Conservation (phyloP, 1,140 invertebrate species). For the Oreohelix idahoensis region DNA sequence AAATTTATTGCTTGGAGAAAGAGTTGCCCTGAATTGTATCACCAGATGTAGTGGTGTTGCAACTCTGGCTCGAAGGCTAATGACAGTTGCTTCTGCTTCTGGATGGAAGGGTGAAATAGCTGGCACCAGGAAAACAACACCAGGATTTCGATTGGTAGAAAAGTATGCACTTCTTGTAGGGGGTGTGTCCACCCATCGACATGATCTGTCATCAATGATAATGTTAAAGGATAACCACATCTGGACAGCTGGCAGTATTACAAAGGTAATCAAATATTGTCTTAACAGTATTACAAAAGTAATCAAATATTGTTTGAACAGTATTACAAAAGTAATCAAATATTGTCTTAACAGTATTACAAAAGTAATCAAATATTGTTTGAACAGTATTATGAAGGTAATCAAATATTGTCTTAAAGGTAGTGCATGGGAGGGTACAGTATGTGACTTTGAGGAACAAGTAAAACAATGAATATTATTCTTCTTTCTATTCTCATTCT, state of each 20-base stretch:
- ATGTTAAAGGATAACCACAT: conserved; percentile 77
- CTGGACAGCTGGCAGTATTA: conserved; percentile 71
- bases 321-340: no score
- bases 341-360: no score
- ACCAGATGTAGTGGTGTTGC: conserved; percentile 74
- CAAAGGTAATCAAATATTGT: conserved; percentile 70
- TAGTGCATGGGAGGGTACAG: no score
- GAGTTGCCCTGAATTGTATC: conserved; percentile 73
- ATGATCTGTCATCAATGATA: conserved; percentile 74
- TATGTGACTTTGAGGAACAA: no score
- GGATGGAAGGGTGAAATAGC: conserved; percentile 72
- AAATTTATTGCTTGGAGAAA: conserved; percentile 73
- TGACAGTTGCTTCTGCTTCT: conserved; percentile 47
- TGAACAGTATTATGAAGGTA: no score
- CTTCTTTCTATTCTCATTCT: no score
- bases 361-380: no score
- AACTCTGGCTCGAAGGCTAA: conserved; percentile 63
- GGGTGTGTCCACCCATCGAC: conserved; percentile 73
- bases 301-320: no score
- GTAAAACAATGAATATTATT: no score
- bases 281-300: no score
- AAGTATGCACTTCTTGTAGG: conserved; percentile 75
- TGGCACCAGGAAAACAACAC: conserved; percentile 75
- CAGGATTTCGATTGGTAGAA: conserved; percentile 75
- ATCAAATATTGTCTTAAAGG: no score